phyloP scores from a whole-genome alignment of 2,888 invertebrate genomes.

The Dasysyrphus albostriatus region DNA sequence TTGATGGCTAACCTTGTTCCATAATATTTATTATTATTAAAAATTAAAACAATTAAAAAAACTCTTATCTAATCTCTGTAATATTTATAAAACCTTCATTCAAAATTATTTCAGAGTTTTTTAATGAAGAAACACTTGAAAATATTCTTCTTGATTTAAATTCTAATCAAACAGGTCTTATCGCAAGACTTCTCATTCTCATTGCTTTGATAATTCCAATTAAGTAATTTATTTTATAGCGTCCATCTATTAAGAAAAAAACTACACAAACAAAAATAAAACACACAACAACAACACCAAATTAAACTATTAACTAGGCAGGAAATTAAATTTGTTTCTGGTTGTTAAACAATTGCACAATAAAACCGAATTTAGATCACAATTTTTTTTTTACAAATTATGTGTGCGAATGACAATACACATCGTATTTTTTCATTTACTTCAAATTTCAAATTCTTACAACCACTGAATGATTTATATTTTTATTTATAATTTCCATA shows the following conservation, averaged over 20 bases:
- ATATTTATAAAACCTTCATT: not conserved
- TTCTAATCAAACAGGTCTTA: slow-evolving; percentile 25
- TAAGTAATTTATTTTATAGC: slow-evolving; percentile 56
- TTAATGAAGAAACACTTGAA: not conserved
- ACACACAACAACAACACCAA: slow-evolving; percentile 28
- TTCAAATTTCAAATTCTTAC: not conserved
- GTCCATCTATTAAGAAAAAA: slow-evolving; percentile 10
- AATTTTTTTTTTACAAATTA: slow-evolving; percentile 4
- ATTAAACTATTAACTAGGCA: slow-evolving; percentile 72
- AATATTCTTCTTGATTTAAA: not conserved
- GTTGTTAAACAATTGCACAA: slow-evolving; percentile 72
- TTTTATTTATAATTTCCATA: not conserved
- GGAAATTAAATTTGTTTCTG: slow-evolving; percentile 70
- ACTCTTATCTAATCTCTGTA: not conserved
- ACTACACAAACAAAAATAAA: slow-evolving; percentile 22
- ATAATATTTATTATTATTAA: too few relatives aligned
- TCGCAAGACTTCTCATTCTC: slow-evolving; percentile 20
- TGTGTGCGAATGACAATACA: not conserved
- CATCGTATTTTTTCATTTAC: not conserved
- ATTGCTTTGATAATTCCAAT: slow-evolving; percentile 52
- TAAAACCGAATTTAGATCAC: slow-evolving; percentile 66
- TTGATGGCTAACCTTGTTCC: too few relatives aligned
- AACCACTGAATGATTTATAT: not conserved
- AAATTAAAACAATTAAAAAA: not conserved
- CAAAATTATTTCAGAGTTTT: slow-evolving; percentile 2